Conservation (phyloP, 2,888 invertebrate genomes). For the Tanytarsus gracilentus region DNA sequence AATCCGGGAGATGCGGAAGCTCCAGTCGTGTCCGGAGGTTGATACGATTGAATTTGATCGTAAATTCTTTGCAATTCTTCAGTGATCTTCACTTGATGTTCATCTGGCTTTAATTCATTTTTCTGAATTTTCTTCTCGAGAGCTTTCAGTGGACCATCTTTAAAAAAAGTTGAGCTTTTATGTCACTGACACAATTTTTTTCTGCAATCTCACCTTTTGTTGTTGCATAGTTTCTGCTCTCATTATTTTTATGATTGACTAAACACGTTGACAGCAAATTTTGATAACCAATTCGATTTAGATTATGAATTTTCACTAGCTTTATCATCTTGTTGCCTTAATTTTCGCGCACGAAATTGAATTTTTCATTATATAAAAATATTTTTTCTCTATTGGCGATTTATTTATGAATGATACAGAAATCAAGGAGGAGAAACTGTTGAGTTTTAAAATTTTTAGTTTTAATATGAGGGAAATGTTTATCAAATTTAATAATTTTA, state of each 20-base stretch:
- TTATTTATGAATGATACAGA: too few relatives aligned
- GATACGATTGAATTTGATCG: constrained; percentile 52
- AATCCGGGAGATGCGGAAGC: constrained; percentile 39
- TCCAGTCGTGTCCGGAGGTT: constrained; percentile 41
- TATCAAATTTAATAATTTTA: too few relatives aligned
- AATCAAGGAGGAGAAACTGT: too few relatives aligned
- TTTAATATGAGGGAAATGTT: too few relatives aligned
- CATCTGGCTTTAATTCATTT: constrained; percentile 56
- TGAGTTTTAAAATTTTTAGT: too few relatives aligned
- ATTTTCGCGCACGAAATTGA: too few relatives aligned
- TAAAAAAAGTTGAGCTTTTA: constrained; percentile 36
- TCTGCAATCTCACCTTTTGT: neutral
- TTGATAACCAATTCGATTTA: neutral
- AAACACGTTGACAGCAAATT: too few relatives aligned
- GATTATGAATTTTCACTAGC: neutral
- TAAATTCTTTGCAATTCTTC: constrained; percentile 61
- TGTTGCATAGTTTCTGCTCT: too few relatives aligned
- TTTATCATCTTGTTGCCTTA: neutral
- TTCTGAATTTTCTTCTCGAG: constrained; percentile 51
- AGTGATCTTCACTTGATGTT: constrained; percentile 62
- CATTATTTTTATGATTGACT: too few relatives aligned
- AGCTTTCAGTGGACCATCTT: constrained; percentile 45
- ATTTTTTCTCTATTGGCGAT: too few relatives aligned
- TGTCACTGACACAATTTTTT: constrained; percentile 35
- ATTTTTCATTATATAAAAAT: too few relatives aligned